Conservation (phyloP, 2,888 invertebrate species). For the Caenorhabditis sp. region DNA sequence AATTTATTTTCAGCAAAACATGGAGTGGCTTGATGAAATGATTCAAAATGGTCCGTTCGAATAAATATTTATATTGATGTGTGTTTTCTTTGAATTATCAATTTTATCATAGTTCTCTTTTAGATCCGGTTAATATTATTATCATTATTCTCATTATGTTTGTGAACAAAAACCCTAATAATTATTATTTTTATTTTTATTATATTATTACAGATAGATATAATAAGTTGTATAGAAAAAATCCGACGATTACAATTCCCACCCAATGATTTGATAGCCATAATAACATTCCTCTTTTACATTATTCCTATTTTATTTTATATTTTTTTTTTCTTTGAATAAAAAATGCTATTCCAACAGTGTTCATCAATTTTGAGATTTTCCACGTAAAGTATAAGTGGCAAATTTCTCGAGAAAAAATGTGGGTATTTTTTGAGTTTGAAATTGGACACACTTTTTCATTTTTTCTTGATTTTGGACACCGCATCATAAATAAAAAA, state of each 20-base stretch:
- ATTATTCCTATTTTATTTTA: background rate
- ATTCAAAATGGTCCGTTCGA: conserved; percentile 1
- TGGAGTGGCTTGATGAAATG: conserved; percentile 8
- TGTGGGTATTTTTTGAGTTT: too few species aligned
- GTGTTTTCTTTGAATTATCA: background rate
- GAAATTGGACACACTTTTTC: too few species aligned
- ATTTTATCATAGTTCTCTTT: background rate
- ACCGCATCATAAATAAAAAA: too few species aligned
- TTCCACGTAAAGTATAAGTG: too few species aligned
- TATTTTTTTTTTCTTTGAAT: background rate
- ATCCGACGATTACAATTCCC: background rate
- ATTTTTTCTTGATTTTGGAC: too few species aligned
- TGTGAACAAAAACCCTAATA: background rate
- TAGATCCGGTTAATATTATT: background rate
- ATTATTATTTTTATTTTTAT: too few species aligned
- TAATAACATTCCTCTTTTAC: background rate
- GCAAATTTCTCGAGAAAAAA: too few species aligned
- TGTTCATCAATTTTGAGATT: background rate
- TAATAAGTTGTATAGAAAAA: background rate
- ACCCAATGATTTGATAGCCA: conserved; percentile 1
- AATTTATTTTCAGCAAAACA: conserved; percentile 1
- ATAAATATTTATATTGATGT: background rate
- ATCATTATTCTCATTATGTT: too few species aligned
- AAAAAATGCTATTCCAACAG: background rate
- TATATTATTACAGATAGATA: background rate